Evolutionary conservation across 2,113 vertebrate species (phyloP), one percentile per base, ranked within the genome.

Genomic region (Caracal caracal): DNA sequence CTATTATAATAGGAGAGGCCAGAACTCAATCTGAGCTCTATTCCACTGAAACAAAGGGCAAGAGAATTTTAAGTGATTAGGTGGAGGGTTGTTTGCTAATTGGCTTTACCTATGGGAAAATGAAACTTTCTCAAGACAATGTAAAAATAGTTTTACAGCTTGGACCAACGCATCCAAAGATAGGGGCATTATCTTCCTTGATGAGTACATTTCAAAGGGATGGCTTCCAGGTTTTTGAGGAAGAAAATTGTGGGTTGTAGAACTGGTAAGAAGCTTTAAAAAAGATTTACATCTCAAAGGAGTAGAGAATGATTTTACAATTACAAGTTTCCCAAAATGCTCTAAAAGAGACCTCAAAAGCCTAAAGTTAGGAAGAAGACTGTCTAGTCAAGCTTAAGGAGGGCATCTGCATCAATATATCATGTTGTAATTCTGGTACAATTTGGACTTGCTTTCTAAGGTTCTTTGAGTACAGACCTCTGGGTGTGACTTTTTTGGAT

Each of bases 201-300:
- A 37, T 65, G 28, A 81, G 30, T 59, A 37, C 59, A 71, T 94
- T 51, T 94, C 81, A 81, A 95, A 97, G 8, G 33, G 11, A 79
- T 90, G 56, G 11, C 66, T 56, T n/a, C 33, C 17, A 30, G 40
- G 49, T 78, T 24, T 43, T 80, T 80, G 33, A 56, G 49, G 70
- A 82, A 73, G 33, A 71, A 49, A 33, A 73, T 85, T 94, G 16
- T 70, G 35, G 15, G 30, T 43, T 94, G 11, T 85, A 85, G 90
- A 85, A 61, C 63, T 76, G 28, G 12, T 28, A 76, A 88, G 79
- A 84, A 80, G 56, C 30, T 90, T 96, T 87, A 43, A 11, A 16
- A 78, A 89, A 82, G n/a, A 97, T 92, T 95, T 95, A 37, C 56
- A 90, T 98, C 79, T 94, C 75, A 94, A 88, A 97, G 88, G 70